Conservation (phyloP, 2,797 vertebrate species). For the Poecilia picta region DNA sequence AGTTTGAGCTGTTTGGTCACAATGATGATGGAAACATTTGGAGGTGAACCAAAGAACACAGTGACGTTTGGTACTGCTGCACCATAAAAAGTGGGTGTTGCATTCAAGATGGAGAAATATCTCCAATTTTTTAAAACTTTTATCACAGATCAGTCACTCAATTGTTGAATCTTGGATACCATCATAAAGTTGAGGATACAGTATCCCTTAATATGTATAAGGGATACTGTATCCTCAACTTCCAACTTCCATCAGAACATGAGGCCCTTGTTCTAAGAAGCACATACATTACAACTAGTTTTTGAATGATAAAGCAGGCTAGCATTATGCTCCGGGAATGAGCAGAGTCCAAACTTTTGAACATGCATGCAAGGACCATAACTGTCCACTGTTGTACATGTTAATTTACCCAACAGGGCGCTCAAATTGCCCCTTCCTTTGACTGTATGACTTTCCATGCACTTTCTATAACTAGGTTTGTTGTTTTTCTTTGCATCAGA, state of each 20-base stretch:
- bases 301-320: neutral
- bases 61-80: neutral
- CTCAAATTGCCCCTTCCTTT: slow-evolving; percentile 30
- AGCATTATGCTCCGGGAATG: neutral
- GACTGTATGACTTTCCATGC: slow-evolving; percentile 33
- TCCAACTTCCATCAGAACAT: too few species aligned
- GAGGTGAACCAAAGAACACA: neutral
- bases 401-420: slow-evolving; percentile 9
- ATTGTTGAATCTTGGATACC: neutral
- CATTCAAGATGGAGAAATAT: neutral
- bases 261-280: neutral
- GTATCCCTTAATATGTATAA: too few species aligned
- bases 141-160: neutral
- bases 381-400: neutral
- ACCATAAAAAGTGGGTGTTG: neutral
- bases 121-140: neutral
- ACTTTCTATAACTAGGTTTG: slow-evolving; percentile 45
- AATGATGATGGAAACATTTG: neutral
- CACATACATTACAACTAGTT: neutral
- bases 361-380: neutral
- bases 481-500: slow-evolving; percentile 57
- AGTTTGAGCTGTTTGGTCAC: neutral
- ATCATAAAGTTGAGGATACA: neutral
- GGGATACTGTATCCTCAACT: too few species aligned
- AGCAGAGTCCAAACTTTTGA: neutral